Evolutionary conservation across 2,888 invertebrate species (phyloP), one percentile per base, ranked within the genome.

Genomic region (Athripsodes cinereus): DNA sequence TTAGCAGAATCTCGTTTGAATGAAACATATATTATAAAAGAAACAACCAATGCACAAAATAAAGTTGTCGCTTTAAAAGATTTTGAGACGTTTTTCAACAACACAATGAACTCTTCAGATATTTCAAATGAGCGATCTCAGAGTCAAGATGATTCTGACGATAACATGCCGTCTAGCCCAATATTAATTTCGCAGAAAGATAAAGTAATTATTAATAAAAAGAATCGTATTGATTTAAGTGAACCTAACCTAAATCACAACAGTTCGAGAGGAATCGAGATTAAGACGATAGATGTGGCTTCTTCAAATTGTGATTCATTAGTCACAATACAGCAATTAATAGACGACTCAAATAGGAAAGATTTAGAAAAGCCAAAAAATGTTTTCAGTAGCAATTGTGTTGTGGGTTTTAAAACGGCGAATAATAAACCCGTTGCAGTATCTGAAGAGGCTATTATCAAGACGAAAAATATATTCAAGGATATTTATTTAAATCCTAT

Each of bases 371-470:
- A n/a, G n/a, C n/a, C n/a, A n/a, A n/a, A n/a, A n/a, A n/a, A n/a
- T n/a, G n/a, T n/a, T n/a, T n/a, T n/a, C n/a, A n/a, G 26, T 26
- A 26, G 26, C 26, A 26, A 26, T 26, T 26, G n/a, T n/a, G n/a
- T 26, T 26, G 26, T 26, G 52, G 69, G 69, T 19, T 74, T 74
- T 59, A 66, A 69, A 66, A 75, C 72, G 13, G 72, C 72, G 16
- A 70, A 65, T 64, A 73, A 74, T 64, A 66, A 67, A 69, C 67
- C 68, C 66, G 66, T 69, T 53, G 26, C 53, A 13, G 59, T 68
- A 50, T 60, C 63, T 19, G 56, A 66, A 46, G 61, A 65, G 3
- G 63, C 63, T 47, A 51, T 69, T 22, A 49, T 67, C 53, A 66
- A 65, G 58, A 69, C 68, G 19, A 67, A 64, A 52, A 65, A 61